These are phyloP conservation scores for Zaprionus lachaisei DNA, from an alignment of 1,140 invertebrate species.

Conservation along the genomic window DNA sequence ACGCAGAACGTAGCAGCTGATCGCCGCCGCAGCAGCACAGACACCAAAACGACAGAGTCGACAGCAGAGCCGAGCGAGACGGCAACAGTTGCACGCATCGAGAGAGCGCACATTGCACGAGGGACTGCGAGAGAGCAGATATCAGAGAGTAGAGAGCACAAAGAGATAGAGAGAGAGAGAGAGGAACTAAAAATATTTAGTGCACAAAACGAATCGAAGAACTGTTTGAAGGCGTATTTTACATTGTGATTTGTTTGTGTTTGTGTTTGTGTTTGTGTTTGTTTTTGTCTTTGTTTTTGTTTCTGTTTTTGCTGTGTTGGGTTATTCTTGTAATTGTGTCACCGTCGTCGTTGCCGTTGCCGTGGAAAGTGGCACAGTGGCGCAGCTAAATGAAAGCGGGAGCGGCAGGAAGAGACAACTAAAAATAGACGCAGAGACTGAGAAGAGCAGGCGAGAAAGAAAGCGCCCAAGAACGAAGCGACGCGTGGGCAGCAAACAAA, in stretches of 20 bases:
- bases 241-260: conserved; percentile 19
- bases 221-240: conserved; percentile 24
- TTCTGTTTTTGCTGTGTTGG: neutral
- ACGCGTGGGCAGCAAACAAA: conserved; percentile 56
- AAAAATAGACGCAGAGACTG: conserved; percentile 61
- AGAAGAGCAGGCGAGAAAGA: conserved; percentile 32
- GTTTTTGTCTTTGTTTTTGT: conserved; percentile 5
- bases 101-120: conserved; percentile 11
- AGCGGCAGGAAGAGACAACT: conserved; percentile 46
- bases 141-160: conserved; percentile 3
- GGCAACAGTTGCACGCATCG: neutral
- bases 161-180: conserved; percentile 9
- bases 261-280: conserved; percentile 12
- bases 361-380: conserved; percentile 55
- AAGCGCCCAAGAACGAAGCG: conserved; percentile 46
- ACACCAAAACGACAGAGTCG: conserved; percentile 27
- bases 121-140: conserved; percentile 1
- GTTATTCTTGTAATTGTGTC: conserved; percentile 13
- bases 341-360: neutral
- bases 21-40: neutral
- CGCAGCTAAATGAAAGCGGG: conserved; percentile 38
- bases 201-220: conserved; percentile 23
- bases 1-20: conserved; percentile 4
- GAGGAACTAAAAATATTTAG: conserved; percentile 32
- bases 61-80: conserved; percentile 4